phyloP scores from a whole-genome alignment of 2,888 invertebrate species.

The Scelioninae gen. 1 region DNA sequence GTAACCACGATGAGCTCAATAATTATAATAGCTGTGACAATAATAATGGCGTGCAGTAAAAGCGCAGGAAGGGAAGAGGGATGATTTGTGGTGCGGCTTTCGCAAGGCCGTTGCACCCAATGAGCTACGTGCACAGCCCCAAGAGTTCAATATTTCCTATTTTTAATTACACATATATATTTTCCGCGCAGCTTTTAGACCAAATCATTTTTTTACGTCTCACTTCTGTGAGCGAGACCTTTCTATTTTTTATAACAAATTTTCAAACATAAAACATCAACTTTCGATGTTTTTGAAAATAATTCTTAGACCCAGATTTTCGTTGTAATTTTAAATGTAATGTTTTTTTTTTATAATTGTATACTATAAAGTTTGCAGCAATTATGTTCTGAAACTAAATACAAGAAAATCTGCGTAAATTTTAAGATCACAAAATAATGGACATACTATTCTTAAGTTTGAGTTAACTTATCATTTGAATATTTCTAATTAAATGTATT shows the following conservation, averaged over 20 bases:
- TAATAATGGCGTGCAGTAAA: slow-evolving; percentile 77
- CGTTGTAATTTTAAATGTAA: too few species aligned
- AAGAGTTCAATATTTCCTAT: slow-evolving; percentile 48
- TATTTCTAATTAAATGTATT: too few species aligned
- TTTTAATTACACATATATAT: slow-evolving; percentile 50
- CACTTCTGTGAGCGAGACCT: neutral
- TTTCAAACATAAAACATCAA: too few species aligned
- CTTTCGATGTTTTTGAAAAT: too few species aligned
- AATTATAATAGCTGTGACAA: slow-evolving; percentile 80
- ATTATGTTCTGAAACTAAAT: too few species aligned
- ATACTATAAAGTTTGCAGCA: too few species aligned
- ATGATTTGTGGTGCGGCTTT: slow-evolving; percentile 66
- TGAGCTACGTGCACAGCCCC: slow-evolving; percentile 31
- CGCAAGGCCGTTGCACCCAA: slow-evolving; percentile 75
- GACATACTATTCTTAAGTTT: too few species aligned
- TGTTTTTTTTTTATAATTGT: too few species aligned
- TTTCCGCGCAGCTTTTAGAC: slow-evolving; percentile 18
- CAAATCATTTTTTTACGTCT: slow-evolving; percentile 15
- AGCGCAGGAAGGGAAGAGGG: slow-evolving; percentile 59
- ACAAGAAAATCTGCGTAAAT: too few species aligned
- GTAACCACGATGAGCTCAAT: slow-evolving; percentile 78
- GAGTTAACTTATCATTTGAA: too few species aligned
- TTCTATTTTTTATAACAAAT: neutral
- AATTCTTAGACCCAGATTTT: too few species aligned
- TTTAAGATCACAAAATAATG: too few species aligned